Evolutionary conservation across 2,113 vertebrate genomes (phyloP), one percentile per base, ranked within the genome.

Genomic region (Mugil cephalus): DNA sequence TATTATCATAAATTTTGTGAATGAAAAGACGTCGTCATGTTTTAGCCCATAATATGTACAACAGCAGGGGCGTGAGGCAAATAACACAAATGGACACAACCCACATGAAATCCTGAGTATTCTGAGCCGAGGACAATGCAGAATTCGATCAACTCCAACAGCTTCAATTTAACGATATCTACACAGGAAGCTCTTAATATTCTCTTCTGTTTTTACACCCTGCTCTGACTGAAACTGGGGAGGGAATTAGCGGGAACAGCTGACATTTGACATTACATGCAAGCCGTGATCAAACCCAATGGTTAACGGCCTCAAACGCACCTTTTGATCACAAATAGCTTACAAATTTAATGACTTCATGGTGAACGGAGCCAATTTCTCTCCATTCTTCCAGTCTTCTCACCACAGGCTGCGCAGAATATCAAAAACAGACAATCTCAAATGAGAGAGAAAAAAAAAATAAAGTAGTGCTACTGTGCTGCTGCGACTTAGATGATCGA

Each of bases 291-390:
- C 84, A 89, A 85, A 85, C 83, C 67, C 69, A 74, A 58, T 59
- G 74, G 65, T 87, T 86, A 78, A 89, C 68, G 69, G 86, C 78
- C 80, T 82, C 81, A 76, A 87, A 89, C 64, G 69, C 80, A 91
- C 82, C 88, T 88, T 89, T 84, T 87, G 84, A 88, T 89, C 88
- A 87, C 86, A 86, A 88, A 83, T 64, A 83, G 82, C 82, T 87
- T 77, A 72, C 64, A 83, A 79, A 89, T 87, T 74, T 79, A 87
- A 87, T 86, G 84, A 87, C 66, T 85, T 85, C 73, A 88, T 84
- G 87, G 83, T 86, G 63, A 91, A 85, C 61, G 18, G 48, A 83
- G 87, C 85, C 89, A 82, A 81, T 84, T 88, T 83, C 68, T 66
- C 62, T 77, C 80, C 69, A 62, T 78, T 83, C 71, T 77, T 58